phyloP scores from a whole-genome alignment of 2,797 vertebrate genomes.

The Astyanax mexicanus region DNA sequence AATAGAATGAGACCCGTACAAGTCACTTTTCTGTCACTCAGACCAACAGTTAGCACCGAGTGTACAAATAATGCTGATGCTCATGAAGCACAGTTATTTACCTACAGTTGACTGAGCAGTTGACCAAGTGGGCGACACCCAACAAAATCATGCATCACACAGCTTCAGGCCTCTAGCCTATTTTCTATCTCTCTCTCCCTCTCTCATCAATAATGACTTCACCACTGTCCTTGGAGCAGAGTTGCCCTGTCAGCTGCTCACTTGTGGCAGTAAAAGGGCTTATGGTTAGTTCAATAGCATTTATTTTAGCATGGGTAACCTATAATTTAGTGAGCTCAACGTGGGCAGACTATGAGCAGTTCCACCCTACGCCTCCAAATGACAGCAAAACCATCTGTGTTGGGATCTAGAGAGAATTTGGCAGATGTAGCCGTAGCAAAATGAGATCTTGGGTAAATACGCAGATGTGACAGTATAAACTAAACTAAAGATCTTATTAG shows the following conservation, averaged over 20 bases:
- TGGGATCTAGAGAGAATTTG: background rate
- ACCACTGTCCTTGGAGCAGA: conserved; percentile 8
- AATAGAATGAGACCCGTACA: background rate
- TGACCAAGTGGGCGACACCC: background rate
- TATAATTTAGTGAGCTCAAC: conserved; percentile 37
- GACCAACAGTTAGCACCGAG: background rate
- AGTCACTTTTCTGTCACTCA: background rate
- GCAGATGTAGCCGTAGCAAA: background rate
- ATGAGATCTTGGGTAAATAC: background rate
- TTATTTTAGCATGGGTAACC: conserved; percentile 41
- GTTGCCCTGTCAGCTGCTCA: conserved; percentile 2
- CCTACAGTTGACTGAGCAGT: background rate
- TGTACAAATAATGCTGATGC: conserved; percentile 4
- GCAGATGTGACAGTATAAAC: no score
- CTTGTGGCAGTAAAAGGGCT: conserved; percentile 17
- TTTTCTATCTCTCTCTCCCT: background rate
- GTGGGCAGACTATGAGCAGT: conserved; percentile 12
- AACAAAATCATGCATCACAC: background rate
- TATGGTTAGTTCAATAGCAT: conserved; percentile 6
- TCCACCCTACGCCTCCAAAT: conserved; percentile 16
- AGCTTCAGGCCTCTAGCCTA: background rate
- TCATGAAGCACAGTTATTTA: background rate
- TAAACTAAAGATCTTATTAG: no score
- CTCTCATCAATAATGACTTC: conserved; percentile 5
- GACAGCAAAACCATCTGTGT: background rate